Conservation (phyloP, 2,113 vertebrate genomes). For the Upupa epops region DNA sequence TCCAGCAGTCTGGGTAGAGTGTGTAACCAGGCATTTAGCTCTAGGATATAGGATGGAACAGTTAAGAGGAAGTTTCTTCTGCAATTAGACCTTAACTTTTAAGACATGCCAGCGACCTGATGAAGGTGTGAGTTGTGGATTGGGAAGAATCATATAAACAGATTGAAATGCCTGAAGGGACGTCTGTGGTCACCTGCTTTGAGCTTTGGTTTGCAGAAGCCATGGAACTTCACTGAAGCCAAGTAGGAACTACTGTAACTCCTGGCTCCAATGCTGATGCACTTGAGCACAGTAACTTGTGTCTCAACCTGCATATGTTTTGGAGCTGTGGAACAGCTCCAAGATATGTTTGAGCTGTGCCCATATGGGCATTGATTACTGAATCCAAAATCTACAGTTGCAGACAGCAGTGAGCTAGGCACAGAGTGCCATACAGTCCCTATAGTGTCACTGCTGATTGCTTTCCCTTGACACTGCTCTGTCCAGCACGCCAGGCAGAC, state of each 20-base stretch:
- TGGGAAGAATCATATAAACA: not conserved
- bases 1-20: not conserved
- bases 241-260: not conserved
- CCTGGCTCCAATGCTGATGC: not conserved
- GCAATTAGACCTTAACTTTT: not conserved
- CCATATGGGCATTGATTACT: not conserved
- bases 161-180: not conserved
- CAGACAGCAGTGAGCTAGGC: not conserved
- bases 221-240: not conserved
- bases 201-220: not conserved
- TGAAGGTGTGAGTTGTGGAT: not conserved
- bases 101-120: not conserved
- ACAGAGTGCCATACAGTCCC: not conserved
- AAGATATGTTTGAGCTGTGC: no score
- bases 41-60: not conserved
- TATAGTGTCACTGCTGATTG: not conserved
- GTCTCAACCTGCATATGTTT: not conserved
- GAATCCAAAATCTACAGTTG: not conserved
- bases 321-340: not conserved
- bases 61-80: constrained; percentile 8
- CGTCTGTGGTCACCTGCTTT: not conserved
- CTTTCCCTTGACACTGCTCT: not conserved
- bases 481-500: not conserved
- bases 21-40: not conserved
- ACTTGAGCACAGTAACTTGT: not conserved